These are phyloP conservation scores for Philopotamus ludificatus DNA, from an alignment of 1,140 invertebrate genomes.

Conservation along the genomic window DNA sequence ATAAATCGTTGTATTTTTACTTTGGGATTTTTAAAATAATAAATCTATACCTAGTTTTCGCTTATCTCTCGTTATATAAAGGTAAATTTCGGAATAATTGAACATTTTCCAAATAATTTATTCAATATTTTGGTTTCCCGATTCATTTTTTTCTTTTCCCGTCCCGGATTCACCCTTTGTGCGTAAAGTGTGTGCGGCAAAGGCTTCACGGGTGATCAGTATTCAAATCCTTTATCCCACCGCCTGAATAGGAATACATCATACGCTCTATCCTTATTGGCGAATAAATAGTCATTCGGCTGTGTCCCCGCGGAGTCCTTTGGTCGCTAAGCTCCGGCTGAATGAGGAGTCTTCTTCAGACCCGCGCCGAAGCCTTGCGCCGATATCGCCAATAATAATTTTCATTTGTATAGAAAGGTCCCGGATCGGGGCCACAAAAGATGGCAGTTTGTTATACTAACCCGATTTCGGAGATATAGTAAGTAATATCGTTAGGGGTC, in stretches of 20 bases:
- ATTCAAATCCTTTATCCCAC: conserved; percentile 1
- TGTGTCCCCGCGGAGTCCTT: neutral
- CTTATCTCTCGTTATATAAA: no score
- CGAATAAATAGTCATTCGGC: conserved; percentile 3
- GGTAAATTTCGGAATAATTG: no score
- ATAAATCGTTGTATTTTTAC: no score
- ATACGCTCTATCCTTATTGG: conserved; percentile 5
- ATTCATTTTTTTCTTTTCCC: no score
- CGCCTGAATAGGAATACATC: conserved; percentile 4
- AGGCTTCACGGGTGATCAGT: neutral
- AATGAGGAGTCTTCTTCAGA: neutral
- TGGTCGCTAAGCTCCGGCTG: neutral
- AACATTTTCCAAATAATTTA: no score
- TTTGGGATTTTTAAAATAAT: no score
- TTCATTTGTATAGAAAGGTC: conserved; percentile 17
- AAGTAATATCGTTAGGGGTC: conserved; percentile 25
- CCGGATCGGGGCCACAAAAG: conserved; percentile 10
- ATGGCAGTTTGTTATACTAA: conserved; percentile 27
- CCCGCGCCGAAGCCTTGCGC: neutral
- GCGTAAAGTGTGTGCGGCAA: no score
- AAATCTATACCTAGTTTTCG: no score
- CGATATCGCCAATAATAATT: conserved; percentile 23
- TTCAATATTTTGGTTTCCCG: no score
- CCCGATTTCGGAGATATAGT: conserved; percentile 22
- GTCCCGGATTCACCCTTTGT: no score